Percentiles rank a stretch among this genome's conserved stretches.
Conservation (phyloP, 2,888 invertebrate genomes). For the Cordylochernes scorpioides region DNA sequence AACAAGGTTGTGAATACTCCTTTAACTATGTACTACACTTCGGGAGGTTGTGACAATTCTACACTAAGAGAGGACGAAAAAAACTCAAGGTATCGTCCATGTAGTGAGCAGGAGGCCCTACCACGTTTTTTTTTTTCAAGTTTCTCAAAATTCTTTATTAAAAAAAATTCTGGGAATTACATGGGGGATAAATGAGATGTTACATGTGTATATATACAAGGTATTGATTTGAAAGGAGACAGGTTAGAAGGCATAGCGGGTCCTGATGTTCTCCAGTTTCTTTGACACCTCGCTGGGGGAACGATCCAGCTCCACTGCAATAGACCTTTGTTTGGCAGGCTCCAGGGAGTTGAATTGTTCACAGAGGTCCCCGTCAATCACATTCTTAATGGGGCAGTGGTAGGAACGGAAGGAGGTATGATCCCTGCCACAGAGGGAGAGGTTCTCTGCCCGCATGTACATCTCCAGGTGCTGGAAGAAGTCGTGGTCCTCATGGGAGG, state of each 20-base stretch:
- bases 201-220: too few relatives aligned
- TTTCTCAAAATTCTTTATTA: too few relatives aligned
- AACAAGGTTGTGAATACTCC: too few relatives aligned
- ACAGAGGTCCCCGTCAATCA: constrained; percentile 93
- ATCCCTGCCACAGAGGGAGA: constrained; percentile 85
- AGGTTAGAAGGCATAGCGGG: constrained; percentile 78
- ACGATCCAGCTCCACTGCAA: constrained; percentile 75
- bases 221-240: too few relatives aligned
- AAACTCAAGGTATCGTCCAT: too few relatives aligned
- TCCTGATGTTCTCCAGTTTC: constrained; percentile 91
- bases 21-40: too few relatives aligned
- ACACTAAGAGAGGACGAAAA: too few relatives aligned
- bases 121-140: too few relatives aligned
- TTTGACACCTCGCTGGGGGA: constrained; percentile 86
- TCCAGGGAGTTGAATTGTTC: constrained; percentile 96
- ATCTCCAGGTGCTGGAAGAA: constrained; percentile 98
- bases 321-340: constrained; percentile 68
- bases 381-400: constrained; percentile 91
- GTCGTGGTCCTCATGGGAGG: constrained; percentile 80
- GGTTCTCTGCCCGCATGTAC: constrained; percentile 93
- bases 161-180: too few relatives aligned
- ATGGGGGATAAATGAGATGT: too few relatives aligned
- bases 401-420: constrained; percentile 89
- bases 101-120: too few relatives aligned
- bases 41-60: too few relatives aligned